Conservation (phyloP, 2,888 invertebrate genomes). For the Athrips mouffetella region DNA sequence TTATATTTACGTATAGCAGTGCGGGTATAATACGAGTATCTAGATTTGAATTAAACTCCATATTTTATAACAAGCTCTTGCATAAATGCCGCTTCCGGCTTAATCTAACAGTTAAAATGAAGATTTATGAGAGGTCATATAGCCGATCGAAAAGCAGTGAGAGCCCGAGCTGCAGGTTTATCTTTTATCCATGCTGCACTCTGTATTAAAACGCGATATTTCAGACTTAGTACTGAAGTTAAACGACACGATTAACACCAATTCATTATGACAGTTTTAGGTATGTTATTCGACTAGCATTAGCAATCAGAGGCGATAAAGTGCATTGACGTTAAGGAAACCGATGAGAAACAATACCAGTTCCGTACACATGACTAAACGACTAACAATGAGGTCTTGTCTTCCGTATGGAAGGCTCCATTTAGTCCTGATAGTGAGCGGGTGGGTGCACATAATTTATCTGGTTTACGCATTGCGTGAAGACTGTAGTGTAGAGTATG, state of each 20-base stretch:
- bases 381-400: conserved; percentile 9
- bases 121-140: too few species aligned
- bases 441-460: background rate
- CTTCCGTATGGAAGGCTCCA: conserved; percentile 11
- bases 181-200: too few species aligned
- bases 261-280: conserved; percentile 2
- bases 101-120: too few species aligned
- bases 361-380: conserved; percentile 9
- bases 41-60: too few species aligned
- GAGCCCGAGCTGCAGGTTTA: too few species aligned
- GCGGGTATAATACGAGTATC: too few species aligned
- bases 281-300: background rate
- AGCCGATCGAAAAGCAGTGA: too few species aligned
- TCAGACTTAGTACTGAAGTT: too few species aligned
- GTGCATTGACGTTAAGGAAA: conserved; percentile 10
- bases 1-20: background rate
- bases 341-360: conserved; percentile 5
- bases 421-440: conserved; percentile 2
- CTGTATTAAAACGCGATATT: too few species aligned
- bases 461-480: background rate
- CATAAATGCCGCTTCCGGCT: too few species aligned
- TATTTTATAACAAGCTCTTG: too few species aligned
- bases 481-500: background rate
- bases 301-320: conserved; percentile 10
- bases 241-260: background rate